phyloP scores from a whole-genome alignment of 2,888 invertebrate species.

The Lydus trimaculatus region DNA sequence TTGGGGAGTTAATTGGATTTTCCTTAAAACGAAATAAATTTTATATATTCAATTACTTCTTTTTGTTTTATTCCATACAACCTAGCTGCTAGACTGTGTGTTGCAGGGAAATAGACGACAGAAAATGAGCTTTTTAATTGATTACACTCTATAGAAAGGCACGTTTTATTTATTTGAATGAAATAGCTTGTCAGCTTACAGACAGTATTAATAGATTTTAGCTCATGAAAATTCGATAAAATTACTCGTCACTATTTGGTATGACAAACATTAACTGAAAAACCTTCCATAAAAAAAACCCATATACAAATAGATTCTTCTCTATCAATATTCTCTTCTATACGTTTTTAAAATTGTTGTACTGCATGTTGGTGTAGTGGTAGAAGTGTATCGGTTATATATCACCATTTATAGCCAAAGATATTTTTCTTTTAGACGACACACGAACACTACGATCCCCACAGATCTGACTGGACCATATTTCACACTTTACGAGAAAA shows the following conservation, averaged over 20 bases:
- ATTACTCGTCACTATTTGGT: too few species aligned
- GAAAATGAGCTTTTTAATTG: not conserved
- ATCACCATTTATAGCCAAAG: slow-evolving; percentile 37
- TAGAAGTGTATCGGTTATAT: slow-evolving; percentile 23
- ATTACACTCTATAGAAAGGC: not conserved
- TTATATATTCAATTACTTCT: not conserved
- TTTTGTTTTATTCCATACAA: not conserved
- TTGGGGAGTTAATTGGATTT: slow-evolving; percentile 1
- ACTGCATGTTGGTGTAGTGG: not conserved
- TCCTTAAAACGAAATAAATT: not conserved
- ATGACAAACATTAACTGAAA: too few species aligned
- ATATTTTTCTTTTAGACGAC: slow-evolving; percentile 37
- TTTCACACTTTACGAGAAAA: slow-evolving; percentile 40
- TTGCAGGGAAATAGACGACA: not conserved
- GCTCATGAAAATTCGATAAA: too few species aligned
- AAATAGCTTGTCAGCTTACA: not conserved
- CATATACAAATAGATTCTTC: not conserved
- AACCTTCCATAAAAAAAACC: too few species aligned
- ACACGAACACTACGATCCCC: slow-evolving; percentile 32
- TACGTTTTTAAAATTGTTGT: not conserved
- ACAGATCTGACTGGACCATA: slow-evolving; percentile 27
- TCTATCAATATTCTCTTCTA: not conserved
- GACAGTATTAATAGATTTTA: not conserved
- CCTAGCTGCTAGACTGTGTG: too few species aligned
- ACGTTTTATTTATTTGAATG: not conserved